phyloP scores from a whole-genome alignment of 2,797 vertebrate genomes.

The Hypotaenidia okinawae region DNA sequence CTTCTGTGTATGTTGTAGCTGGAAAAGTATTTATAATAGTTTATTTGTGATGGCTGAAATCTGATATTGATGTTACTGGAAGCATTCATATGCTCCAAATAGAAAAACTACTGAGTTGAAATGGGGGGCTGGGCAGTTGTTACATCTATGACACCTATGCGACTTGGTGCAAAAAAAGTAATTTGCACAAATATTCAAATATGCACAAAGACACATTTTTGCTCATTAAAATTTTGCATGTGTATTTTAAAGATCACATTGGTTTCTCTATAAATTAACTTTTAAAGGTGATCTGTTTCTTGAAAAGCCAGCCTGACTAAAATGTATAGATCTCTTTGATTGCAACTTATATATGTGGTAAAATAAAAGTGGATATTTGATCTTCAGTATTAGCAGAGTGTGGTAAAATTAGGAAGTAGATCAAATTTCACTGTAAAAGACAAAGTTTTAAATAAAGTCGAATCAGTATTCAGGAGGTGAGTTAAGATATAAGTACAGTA shows the following conservation, averaged over 20 bases:
- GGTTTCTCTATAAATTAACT: background rate
- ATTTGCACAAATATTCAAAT: background rate
- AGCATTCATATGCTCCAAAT: background rate
- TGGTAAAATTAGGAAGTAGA: background rate
- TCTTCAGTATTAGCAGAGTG: background rate
- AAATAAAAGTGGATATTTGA: background rate
- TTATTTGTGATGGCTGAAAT: background rate
- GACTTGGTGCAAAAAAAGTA: background rate
- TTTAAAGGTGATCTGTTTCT: background rate
- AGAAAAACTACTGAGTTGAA: background rate
- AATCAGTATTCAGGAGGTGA: background rate
- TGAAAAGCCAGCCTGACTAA: background rate
- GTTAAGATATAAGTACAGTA: background rate
- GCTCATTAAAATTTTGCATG: background rate
- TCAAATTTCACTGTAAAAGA: background rate
- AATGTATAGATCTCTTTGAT: background rate
- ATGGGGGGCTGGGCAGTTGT: background rate
- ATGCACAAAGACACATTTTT: background rate
- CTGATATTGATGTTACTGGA: background rate
- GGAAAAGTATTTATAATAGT: background rate
- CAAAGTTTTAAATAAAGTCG: background rate
- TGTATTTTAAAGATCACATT: background rate
- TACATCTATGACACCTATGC: background rate
- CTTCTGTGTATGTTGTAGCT: fast-evolving
- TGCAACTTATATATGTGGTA: background rate